phyloP scores from a whole-genome alignment of 2,797 vertebrate species.

The Pantherophis alleghaniensis region DNA sequence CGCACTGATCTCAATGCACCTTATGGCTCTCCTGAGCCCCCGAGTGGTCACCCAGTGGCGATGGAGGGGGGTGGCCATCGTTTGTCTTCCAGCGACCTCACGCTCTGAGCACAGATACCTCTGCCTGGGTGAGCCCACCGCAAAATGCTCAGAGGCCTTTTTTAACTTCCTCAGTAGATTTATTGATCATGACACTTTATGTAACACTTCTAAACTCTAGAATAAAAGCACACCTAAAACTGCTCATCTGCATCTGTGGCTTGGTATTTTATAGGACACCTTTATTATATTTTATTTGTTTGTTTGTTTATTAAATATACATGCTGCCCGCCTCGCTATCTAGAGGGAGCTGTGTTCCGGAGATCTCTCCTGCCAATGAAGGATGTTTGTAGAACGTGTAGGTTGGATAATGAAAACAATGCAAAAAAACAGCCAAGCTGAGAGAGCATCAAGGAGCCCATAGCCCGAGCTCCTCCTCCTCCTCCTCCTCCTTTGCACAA shows the following conservation, averaged over 20 bases:
- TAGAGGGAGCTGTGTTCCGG: background rate
- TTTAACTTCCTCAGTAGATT: slow-evolving; percentile 57
- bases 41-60: background rate
- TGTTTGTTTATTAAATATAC: background rate
- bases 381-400: background rate
- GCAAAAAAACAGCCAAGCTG: background rate
- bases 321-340: background rate
- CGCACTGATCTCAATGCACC: background rate
- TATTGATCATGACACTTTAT: slow-evolving; percentile 34
- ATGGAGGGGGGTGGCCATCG: fast-evolving
- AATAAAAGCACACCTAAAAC: slow-evolving; percentile 67
- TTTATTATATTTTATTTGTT: background rate
- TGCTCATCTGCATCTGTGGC: background rate
- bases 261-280: background rate
- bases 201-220: slow-evolving; percentile 51
- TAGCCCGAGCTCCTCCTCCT: no score
- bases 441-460: background rate
- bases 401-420: background rate
- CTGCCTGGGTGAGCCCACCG: slow-evolving; percentile 11
- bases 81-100: slow-evolving; percentile 51
- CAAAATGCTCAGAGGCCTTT: slow-evolving; percentile 26
- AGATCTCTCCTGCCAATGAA: background rate
- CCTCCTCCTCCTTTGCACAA: background rate
- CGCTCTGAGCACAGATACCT: slow-evolving; percentile 18
- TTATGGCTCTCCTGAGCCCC: fast-evolving